A percentile compares a stretch with the other conserved stretches of the same genome.
These are phyloP conservation scores for Pygocentrus nattereri DNA, from an alignment of 2,797 vertebrate species.

Conservation along the genomic window DNA sequence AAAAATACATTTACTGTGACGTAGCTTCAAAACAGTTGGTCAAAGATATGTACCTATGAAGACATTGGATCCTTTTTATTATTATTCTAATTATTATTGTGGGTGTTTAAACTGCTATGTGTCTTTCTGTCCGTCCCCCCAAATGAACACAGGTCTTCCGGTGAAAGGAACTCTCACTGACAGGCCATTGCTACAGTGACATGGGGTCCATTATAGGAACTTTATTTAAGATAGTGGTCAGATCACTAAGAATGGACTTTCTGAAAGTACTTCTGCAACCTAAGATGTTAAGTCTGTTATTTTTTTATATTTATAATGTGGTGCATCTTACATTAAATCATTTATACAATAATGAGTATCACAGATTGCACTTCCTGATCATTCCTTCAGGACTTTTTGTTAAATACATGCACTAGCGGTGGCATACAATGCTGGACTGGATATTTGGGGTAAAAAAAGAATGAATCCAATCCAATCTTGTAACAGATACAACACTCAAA, in stretches of 20 bases:
- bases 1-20: not conserved
- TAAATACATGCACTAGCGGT: not conserved
- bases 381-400: not conserved
- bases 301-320: not conserved
- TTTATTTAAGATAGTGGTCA: not conserved
- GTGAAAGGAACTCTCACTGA: not conserved
- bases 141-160: too few relatives aligned
- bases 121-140: too few relatives aligned
- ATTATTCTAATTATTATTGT: not conserved
- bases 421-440: too few relatives aligned
- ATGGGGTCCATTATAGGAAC: not conserved
- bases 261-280: not conserved
- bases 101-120: not conserved
- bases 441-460: too few relatives aligned
- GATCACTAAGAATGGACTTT: conserved; percentile 1
- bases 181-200: not conserved
- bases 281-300: not conserved
- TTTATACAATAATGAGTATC: conserved; percentile 14
- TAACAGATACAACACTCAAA: too few relatives aligned
- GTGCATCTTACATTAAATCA: conserved; percentile 26
- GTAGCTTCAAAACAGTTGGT: not conserved
- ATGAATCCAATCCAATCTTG: too few relatives aligned
- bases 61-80: not conserved
- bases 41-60: not conserved
- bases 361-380: conserved; percentile 21